Base-by-base conservation (phyloP, 2,888 invertebrate genomes). In the Octonoba sinensis region DNA sequence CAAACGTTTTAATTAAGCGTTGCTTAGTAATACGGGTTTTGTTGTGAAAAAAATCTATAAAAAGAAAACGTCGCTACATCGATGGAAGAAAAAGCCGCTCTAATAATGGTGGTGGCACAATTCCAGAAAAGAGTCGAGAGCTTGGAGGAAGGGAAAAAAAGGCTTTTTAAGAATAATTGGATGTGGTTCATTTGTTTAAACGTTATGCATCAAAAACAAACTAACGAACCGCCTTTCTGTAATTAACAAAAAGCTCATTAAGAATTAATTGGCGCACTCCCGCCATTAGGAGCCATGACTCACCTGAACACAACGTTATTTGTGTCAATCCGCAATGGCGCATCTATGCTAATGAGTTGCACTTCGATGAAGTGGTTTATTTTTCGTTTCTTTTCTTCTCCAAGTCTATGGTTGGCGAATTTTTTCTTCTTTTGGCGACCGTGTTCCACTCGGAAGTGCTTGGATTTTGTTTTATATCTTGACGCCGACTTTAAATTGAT, bases 161-260 rank as follows among this genome's bases (percentile, higher is more conserved):
- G 46, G 47, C 67, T 71, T 71, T 78, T 78, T 72, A 64, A 67
- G 60, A 73, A 79, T 79, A 79, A 79, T 79, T 79, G 79, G 79
- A 79, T 72, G 67, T 59, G 67, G 79, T 79, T 79, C 79, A 79
- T 79, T 79, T 79, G 79, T 72, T 79, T 66, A 79, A 79, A 72
- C 72, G 79, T 79, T 79, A 57, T 67, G 79, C 79, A 66, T 79
- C 79, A 66, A 66, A 72, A 79, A 65, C 72, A 60, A 65, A 78
- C 65, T 71, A 79, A 73, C 79, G 72, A 79, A 73, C 79, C 79
- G 76, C 69, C 62, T 70, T 70, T 56, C 70, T 77, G 76, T 77
- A 77, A 77, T 77, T 77, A 77, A 77, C 76, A 77, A 77, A 77
- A 72, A 72, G 72, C 79, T 79, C 79, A 79, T 79, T 79, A 79